Evolutionary conservation across 2,888 invertebrate genomes (phyloP), one percentile per base, ranked within the genome.

Genomic region (Pseudanteris insignis): DNA sequence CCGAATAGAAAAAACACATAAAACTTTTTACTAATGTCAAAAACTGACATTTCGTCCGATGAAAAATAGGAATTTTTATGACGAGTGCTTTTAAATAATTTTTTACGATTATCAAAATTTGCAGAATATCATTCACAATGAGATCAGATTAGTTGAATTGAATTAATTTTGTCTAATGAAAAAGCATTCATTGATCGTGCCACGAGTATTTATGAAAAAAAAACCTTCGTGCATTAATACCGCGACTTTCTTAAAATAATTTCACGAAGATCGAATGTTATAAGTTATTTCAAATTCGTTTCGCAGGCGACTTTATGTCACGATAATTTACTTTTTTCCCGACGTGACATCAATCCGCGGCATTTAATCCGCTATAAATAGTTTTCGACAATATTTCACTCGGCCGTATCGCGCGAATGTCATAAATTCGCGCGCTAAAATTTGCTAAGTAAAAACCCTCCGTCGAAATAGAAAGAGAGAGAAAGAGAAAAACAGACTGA

Each of bases 311-410:
- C 12, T 28, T 38, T 10, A 13, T 43, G 44, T 36, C 54, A 26
- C 33, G 38, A 33, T 29, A 47, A 44, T 50, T 50, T 50, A 36
- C 36, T 47, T 47, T 55, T 48, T 57, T 40, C 10, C 25, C 43
- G 14, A 47, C 38, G 34, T 40, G 47, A 47, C 47, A 55, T 47
- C 47, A 47, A 55, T 47, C 47, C 41, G 47, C 55, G 55, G 38
- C 57, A 57, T 62, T 55, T 62, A 62, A 51, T 62, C 40, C 37
- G 28, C 46, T 48, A 63, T 47, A 51, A 58, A 58, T 44, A 43
- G 58, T 29, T 30, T 2, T 10, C 2, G 13, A 32, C 37, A 32
- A 50, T 58, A 58, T 37, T 50, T 50, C 44, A 51, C 57, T 28
- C 30, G 13, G 38, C 43, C 57, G 11, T 13, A 11, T 41, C 57